Percentiles rank a stretch among this genome's conserved stretches.
phyloP scores from a whole-genome alignment of 2,888 invertebrate species.

The Dascillus cervinus region DNA sequence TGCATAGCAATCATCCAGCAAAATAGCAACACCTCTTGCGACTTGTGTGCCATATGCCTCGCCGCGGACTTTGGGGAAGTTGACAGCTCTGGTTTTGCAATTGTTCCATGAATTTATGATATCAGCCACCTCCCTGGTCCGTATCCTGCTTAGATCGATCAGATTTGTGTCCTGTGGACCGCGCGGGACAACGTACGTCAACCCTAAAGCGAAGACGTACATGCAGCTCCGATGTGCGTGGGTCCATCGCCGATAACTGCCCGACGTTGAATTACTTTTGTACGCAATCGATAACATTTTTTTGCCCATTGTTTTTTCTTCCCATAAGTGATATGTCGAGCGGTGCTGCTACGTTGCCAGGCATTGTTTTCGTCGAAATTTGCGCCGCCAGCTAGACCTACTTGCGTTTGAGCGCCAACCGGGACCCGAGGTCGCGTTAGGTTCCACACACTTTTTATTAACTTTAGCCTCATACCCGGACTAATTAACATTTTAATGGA shows the following conservation, averaged over 20 bases:
- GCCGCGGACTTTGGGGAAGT: slow-evolving; percentile 17
- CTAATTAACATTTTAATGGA: no score
- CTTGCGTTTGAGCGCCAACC: slow-evolving; percentile 4
- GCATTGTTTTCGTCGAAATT: slow-evolving; percentile 9
- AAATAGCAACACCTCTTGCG: slow-evolving; percentile 11
- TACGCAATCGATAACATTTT: neutral
- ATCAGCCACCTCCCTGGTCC: slow-evolving; percentile 23
- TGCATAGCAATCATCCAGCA: slow-evolving; percentile 9
- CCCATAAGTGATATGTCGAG: slow-evolving; percentile 19
- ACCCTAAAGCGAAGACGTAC: slow-evolving; percentile 8
- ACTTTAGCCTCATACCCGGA: no score
- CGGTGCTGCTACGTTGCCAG: slow-evolving; percentile 18
- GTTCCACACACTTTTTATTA: no score
- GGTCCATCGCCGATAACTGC: neutral
- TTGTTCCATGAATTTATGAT: slow-evolving; percentile 21
- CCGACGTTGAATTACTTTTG: neutral
- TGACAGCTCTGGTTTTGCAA: slow-evolving; percentile 20
- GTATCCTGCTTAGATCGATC: slow-evolving; percentile 31
- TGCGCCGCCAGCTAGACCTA: slow-evolving; percentile 7
- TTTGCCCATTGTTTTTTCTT: slow-evolving; percentile 3
- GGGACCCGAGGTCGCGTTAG: no score
- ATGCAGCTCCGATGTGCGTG: no score
- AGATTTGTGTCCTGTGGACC: slow-evolving; percentile 29
- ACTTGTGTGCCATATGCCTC: slow-evolving; percentile 14
- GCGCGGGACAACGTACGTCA: slow-evolving; percentile 15